Evolutionary conservation across 2,888 invertebrate species (phyloP).

Genomic region (Spisula solida): DNA sequence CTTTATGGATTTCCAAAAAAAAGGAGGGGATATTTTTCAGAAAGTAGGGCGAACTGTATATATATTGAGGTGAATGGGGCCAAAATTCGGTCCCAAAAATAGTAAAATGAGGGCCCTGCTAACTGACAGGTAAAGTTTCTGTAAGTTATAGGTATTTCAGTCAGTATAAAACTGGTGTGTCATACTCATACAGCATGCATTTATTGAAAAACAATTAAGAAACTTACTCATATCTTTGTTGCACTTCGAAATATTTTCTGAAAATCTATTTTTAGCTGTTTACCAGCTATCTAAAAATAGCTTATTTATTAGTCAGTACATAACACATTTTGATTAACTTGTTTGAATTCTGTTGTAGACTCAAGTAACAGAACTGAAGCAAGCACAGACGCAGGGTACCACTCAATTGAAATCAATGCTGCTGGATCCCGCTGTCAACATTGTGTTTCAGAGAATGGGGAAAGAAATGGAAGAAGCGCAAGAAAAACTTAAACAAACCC

Average conservation of each 20-base stretch:
- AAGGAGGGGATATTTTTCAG: too few relatives aligned
- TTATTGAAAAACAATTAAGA: too few relatives aligned
- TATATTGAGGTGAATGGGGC: too few relatives aligned
- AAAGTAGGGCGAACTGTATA: too few relatives aligned
- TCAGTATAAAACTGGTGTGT: too few relatives aligned
- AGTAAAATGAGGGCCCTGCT: too few relatives aligned
- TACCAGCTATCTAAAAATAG: not conserved
- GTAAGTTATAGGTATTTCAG: too few relatives aligned
- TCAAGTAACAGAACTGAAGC: constrained; percentile 97
- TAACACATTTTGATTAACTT: not conserved
- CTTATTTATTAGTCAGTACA: not conserved
- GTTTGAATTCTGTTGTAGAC: constrained; percentile 89
- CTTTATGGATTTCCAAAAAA: too few relatives aligned
- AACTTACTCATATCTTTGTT: too few relatives aligned
- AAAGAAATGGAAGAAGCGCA: constrained; percentile 96
- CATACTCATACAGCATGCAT: too few relatives aligned
- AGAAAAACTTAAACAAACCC: constrained; percentile 97
- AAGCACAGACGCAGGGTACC: constrained; percentile 93
- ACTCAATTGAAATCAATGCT: constrained; percentile 94
- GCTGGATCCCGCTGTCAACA: constrained; percentile 98
- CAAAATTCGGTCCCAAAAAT: too few relatives aligned
- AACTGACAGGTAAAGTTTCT: too few relatives aligned
- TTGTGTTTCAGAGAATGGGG: constrained; percentile 95
- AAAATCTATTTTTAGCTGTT: constrained; percentile 19
- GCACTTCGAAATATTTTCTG: not conserved